These are phyloP conservation scores for Rhincodon typus DNA, from an alignment of 2,797 vertebrate species.

Conservation along the genomic window DNA sequence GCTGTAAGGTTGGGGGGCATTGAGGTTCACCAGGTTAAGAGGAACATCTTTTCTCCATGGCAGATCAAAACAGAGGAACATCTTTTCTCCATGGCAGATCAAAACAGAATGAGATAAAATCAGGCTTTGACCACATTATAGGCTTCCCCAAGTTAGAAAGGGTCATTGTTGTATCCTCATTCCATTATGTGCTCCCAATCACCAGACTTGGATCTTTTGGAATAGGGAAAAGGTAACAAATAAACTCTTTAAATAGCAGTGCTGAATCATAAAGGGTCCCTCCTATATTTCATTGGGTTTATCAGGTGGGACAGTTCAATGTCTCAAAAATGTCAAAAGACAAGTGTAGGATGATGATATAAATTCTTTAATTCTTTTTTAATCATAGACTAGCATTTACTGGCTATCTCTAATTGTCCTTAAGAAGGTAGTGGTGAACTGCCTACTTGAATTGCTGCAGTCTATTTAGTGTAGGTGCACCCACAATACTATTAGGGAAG, in stretches of 20 bases:
- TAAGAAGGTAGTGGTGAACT: too few species aligned
- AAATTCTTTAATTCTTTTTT: too few species aligned
- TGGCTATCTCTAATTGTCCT: too few species aligned
- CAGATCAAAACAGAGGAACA: neutral
- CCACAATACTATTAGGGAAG: too few species aligned
- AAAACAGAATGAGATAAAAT: neutral
- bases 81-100: neutral
- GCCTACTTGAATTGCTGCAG: too few species aligned
- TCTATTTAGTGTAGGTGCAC: too few species aligned
- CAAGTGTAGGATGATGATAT: too few species aligned
- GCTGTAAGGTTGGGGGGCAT: too few species aligned
- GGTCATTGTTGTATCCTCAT: neutral
- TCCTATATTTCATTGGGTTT: neutral
- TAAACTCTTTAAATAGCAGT: too few species aligned
- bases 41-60: neutral
- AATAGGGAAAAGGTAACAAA: neutral
- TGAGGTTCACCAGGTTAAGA: neutral
- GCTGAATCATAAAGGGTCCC: neutral
- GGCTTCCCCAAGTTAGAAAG: neutral
- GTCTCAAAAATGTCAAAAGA: neutral
- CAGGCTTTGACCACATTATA: neutral
- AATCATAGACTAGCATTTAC: too few species aligned
- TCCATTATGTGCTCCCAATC: neutral
- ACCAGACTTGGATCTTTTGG: neutral
- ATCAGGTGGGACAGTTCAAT: neutral